phyloP scores from a whole-genome alignment of 23 tunicate genomes.

The Botrylloides violaceus region DNA sequence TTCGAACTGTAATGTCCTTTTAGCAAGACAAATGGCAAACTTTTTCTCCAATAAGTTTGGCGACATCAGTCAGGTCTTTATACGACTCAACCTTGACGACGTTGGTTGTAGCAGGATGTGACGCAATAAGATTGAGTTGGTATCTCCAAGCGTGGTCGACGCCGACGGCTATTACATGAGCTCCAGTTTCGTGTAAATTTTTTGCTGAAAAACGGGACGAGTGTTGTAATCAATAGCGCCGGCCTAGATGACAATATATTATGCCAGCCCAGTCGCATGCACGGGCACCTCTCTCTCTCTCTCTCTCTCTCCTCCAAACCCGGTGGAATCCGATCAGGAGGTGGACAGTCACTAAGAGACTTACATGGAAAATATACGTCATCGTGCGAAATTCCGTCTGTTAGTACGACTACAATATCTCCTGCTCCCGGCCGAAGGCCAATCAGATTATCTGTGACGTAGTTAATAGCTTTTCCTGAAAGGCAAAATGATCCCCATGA shows the following conservation, averaged over 20 bases:
- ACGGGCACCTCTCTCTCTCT: neutral
- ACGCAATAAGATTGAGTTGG: slow-evolving; percentile 41
- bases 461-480: slow-evolving; percentile 38
- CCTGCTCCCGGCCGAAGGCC: slow-evolving; percentile 36
- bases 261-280: neutral
- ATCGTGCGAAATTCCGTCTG: slow-evolving; percentile 56
- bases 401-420: slow-evolving; percentile 35
- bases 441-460: slow-evolving; percentile 27
- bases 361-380: slow-evolving; percentile 28
- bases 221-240: neutral
- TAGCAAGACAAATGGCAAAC: slow-evolving; percentile 53
- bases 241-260: neutral
- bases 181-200: slow-evolving; percentile 18
- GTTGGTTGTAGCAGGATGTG: slow-evolving; percentile 36
- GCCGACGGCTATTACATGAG: slow-evolving; percentile 44
- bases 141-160: slow-evolving; percentile 31
- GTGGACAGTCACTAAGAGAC: neutral
- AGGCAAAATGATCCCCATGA: neutral
- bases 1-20: too few relatives aligned
- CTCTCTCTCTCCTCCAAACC: neutral
- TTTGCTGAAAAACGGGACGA: slow-evolving; percentile 8
- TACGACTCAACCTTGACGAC: slow-evolving; percentile 19
- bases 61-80: slow-evolving; percentile 21
- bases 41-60: slow-evolving; percentile 19
- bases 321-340: too few relatives aligned